These are phyloP conservation scores for Contarinia nasturtii DNA, from an alignment of 1,140 invertebrate genomes.

Conservation along the genomic window DNA sequence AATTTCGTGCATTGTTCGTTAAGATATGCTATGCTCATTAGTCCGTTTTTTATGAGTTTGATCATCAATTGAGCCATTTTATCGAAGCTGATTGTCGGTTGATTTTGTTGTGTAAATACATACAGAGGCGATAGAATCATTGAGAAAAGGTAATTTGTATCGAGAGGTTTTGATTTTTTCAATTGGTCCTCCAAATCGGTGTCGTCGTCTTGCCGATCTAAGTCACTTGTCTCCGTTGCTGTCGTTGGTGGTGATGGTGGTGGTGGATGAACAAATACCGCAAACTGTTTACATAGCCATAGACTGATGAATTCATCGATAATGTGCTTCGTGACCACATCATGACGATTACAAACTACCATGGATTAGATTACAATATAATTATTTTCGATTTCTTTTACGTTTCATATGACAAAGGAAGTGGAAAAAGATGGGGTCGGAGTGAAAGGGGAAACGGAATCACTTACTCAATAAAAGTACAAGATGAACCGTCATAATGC, in stretches of 20 bases:
- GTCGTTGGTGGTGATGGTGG: background rate
- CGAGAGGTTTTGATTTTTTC: too few species aligned
- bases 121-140: background rate
- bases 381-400: conserved; percentile 5
- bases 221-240: background rate
- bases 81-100: background rate
- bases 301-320: conserved; percentile 1
- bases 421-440: too few species aligned
- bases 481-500: background rate
- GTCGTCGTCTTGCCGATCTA: too few species aligned
- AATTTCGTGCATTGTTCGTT: background rate
- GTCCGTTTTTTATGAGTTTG: background rate
- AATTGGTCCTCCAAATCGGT: too few species aligned
- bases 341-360: background rate
- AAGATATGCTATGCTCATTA: background rate
- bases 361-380: conserved; percentile 8
- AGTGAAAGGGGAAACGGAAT: background rate
- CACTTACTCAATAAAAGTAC: background rate
- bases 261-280: background rate
- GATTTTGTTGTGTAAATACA: background rate
- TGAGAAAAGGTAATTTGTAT: background rate
- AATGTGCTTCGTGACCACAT: background rate
- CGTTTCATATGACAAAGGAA: too few species aligned
- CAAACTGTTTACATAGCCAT: conserved; percentile 1
- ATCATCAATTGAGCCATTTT: background rate